Evolutionary conservation across 1,140 invertebrate genomes (phyloP).

Genomic region (Trissolcus basalis): DNA sequence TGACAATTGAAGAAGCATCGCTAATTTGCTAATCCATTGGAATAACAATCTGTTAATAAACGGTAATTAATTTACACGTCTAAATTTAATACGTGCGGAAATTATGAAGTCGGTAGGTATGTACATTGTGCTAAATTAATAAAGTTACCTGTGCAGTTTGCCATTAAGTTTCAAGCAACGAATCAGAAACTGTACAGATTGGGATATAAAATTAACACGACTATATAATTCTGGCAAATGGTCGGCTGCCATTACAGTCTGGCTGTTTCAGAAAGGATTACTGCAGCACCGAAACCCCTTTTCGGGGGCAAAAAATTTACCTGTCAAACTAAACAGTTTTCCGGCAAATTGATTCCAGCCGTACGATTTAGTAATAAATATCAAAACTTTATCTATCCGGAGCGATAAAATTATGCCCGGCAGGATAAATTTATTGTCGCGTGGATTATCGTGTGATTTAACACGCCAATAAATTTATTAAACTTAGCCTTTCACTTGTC

Average conservation of each 20-base stretch:
- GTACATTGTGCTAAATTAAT: not conserved
- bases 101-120: not conserved
- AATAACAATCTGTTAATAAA: no score
- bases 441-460: constrained; percentile 44
- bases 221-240: no score
- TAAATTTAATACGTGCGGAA: constrained; percentile 7
- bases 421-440: constrained; percentile 19
- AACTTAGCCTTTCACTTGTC: constrained; percentile 39
- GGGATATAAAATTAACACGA: not conserved
- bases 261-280: no score
- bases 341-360: not conserved
- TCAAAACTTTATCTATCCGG: not conserved
- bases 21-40: no score
- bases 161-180: not conserved
- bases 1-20: no score
- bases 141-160: not conserved
- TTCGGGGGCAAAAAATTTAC: not conserved
- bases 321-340: not conserved
- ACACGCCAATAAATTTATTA: constrained; percentile 36
- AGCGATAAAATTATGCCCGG: constrained; percentile 13
- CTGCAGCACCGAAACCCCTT: no score
- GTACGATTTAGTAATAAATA: not conserved
- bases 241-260: no score
- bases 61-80: constrained; percentile 11
- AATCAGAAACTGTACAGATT: not conserved